A percentile compares a stretch with the other conserved stretches of the same genome.
These are phyloP conservation scores for Timema podura DNA, from an alignment of 2,888 invertebrate species.

Conservation along the genomic window DNA sequence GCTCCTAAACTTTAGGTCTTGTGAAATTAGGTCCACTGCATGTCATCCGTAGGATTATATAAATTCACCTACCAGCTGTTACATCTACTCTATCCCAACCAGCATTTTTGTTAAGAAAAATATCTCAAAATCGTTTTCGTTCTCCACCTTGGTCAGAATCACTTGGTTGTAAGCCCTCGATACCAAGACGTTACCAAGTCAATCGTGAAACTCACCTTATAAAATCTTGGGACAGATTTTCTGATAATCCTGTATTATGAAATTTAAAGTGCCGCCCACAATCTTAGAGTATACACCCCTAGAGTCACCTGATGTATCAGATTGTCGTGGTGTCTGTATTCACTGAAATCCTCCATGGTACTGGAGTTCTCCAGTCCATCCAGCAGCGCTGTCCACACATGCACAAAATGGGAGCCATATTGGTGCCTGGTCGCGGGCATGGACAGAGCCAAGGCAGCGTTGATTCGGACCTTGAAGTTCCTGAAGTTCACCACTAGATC, in stretches of 20 bases:
- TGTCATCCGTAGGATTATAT: too few relatives aligned
- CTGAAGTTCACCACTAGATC: conserved; percentile 65
- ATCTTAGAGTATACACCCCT: too few relatives aligned
- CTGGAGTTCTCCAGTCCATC: conserved; percentile 73
- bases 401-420: conserved; percentile 59
- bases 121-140: too few relatives aligned
- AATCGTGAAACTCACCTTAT: background rate
- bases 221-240: background rate
- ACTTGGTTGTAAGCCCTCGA: too few relatives aligned
- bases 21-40: too few relatives aligned
- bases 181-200: background rate
- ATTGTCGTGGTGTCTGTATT: conserved; percentile 80
- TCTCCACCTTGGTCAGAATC: too few relatives aligned
- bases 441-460: conserved; percentile 70
- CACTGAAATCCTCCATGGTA: conserved; percentile 73
- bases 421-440: conserved; percentile 56
- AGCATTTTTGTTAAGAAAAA: background rate
- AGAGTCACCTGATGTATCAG: conserved; percentile 72
- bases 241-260: background rate
- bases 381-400: conserved; percentile 67
- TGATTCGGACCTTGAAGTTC: conserved; percentile 88
- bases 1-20: too few relatives aligned
- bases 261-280: too few relatives aligned
- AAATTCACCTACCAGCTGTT: too few relatives aligned
- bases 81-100: too few relatives aligned